Evolutionary conservation across 1,140 invertebrate species (phyloP).

Genomic region (Micrasema longulum): DNA sequence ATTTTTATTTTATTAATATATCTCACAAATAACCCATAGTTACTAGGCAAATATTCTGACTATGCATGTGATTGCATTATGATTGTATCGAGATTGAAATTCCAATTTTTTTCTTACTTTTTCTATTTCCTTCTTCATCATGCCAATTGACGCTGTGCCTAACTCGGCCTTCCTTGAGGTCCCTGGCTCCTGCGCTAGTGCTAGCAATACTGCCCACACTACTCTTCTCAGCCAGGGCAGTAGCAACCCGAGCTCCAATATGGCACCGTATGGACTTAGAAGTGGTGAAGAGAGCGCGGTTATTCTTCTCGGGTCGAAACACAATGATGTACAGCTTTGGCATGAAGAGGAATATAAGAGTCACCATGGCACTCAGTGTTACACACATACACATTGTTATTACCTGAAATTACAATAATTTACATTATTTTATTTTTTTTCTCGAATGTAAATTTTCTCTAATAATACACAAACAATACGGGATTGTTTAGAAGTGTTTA

Average conservation of each 20-base stretch:
- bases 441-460: too few species aligned
- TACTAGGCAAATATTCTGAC: too few species aligned
- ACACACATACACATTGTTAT: constrained; percentile 80
- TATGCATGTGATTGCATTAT: too few species aligned
- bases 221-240: constrained; percentile 61
- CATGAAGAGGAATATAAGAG: constrained; percentile 81
- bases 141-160: constrained; percentile 46
- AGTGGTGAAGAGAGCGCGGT: constrained; percentile 81
- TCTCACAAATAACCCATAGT: too few species aligned
- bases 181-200: not conserved
- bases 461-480: too few species aligned
- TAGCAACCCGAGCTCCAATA: constrained; percentile 72
- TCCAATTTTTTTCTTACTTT: constrained; percentile 32
- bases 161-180: not conserved
- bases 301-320: constrained; percentile 82
- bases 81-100: too few species aligned
- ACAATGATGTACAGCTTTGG: constrained; percentile 86
- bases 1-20: too few species aligned
- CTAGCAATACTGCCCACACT: constrained; percentile 61
- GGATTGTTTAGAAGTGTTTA: too few species aligned
- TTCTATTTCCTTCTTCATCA: constrained; percentile 27
- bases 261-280: constrained; percentile 84
- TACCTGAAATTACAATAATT: constrained; percentile 60
- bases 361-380: constrained; percentile 79
- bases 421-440: too few species aligned